Evolutionary conservation across 2,797 vertebrate genomes (phyloP).

Genomic region (Acrossocheilus fasciatus): DNA sequence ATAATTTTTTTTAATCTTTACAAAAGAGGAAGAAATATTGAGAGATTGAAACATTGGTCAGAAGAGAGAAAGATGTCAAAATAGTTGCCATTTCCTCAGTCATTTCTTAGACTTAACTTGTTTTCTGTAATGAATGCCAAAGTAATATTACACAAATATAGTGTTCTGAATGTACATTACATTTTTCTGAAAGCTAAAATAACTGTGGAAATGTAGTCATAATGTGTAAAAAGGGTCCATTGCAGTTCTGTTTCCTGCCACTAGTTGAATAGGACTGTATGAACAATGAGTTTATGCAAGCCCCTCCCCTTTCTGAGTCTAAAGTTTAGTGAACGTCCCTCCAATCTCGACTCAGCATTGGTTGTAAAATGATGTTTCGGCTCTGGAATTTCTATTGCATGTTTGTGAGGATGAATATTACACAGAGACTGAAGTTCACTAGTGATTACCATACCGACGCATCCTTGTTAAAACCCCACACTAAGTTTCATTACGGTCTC

Average conservation of each 20-base stretch:
- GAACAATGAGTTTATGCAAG: background rate
- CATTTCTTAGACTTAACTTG: background rate
- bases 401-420: constrained; percentile 3
- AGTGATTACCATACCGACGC: constrained; percentile 8
- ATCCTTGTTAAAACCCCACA: background rate
- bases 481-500: constrained; percentile 4
- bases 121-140: background rate
- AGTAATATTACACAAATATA: background rate
- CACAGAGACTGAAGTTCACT: background rate
- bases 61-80: no score
- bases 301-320: background rate
- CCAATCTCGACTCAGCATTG: background rate
- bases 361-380: background rate
- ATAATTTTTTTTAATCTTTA: background rate
- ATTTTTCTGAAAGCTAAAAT: background rate
- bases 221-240: background rate
- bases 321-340: background rate
- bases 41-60: no score
- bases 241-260: background rate
- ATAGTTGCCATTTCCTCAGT: no score
- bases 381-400: constrained; percentile 18
- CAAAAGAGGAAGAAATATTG: background rate
- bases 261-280: background rate
- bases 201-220: background rate
- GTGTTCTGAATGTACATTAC: background rate